Evolutionary conservation across 64 coral and sea anemone genomes (phyloP), one percentile per base, ranked within the genome.

Genomic region (Montipora foliosa): DNA sequence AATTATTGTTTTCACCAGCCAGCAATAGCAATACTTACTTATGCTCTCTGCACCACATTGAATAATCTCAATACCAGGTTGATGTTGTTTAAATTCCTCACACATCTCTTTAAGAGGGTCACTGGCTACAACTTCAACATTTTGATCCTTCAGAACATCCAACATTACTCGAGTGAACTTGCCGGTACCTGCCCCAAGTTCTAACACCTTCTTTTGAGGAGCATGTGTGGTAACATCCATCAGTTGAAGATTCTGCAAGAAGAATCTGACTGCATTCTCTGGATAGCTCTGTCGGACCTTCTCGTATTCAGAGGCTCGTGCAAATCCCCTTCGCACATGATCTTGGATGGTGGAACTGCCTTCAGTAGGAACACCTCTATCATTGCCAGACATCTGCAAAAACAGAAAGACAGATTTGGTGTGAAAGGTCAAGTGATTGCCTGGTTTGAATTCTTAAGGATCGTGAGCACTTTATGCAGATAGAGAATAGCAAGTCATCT

Each of bases 161-260:
- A 45, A 78, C 89, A 91, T 81, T 11, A 91, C 89, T 13, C 89
- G 55, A 4, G 89, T 91, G 21, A 91, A 91, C 75, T 91, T 91
- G 16, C 89, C 89, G 6, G 89, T 91, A 1, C 89, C 89, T 10
- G 89, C 60, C 16, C 89, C 89, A 70, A 91, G 89, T 72, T 91
- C 89, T 19, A 91, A 48, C 16, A 91, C 70, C 16, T 67, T 91
- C n/a, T 5, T 16, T 57, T 57, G 6, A 0, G 6, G 11, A 11
- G 53, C 53, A 0, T 37, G 37, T 57, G 6, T 57, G 44, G 10
- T 48, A 3, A 19, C 44, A 47, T 78, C 87, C 2, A 91, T 48
- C 10, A 82, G 19, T 79, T 78, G 58, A 22, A 91, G 19, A 14
- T 91, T 67, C 13, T 19, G 47, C 44, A 82, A 19, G 21, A 91